Base-by-base conservation (phyloP, 2,888 invertebrate species). In the Drosophila subquinaria region DNA sequence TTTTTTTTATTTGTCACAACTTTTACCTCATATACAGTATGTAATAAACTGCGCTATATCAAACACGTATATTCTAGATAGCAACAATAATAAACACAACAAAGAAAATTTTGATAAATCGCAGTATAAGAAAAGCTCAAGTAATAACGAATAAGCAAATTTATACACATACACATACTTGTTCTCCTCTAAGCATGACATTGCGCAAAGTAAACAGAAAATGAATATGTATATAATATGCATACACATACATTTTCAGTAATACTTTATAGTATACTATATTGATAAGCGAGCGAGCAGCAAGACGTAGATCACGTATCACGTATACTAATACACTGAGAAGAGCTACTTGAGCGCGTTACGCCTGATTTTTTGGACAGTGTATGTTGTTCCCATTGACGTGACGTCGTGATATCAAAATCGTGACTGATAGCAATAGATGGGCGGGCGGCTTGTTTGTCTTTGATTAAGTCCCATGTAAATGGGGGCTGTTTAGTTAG, bases 261-360 rank as follows among this genome's bases (percentile, higher is more conserved):
- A 8, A 8, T 33, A 36, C 35, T 33, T 15, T 35, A 20, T 15
- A 15, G 11, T 35, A 8, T 27, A 20, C 15, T 38, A 42, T 38
- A 42, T 74, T 76, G 76, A 76, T 76, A 76, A 76, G 75, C 62
- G 36, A 63, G 4, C 23, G 11, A 47, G 38, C 27, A 57, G 51
- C 43, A 48, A 47, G 55, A 27, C 66, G 51, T 15, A 38, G 30
- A 69, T 65, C 79, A 76, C 74, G 76, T 79, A 73, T 50, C 53
- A 17, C 48, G 40, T 17, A 33, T 17, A 17, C 30, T 17, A 17
- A 17, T 15, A 40, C 13, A 51, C 45, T 36, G n/a, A 36, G 52
- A 47, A 42, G 33, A 50, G 20, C 20, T 51, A 51, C 50, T 43
- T 53, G 81, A 75, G 75, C 70, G 52, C 61, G 56, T 82, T 70